Evolutionary conservation across 1,140 invertebrate genomes (phyloP), one percentile per base, ranked within the genome.

Genomic region (Anadara kagoshimensis): DNA sequence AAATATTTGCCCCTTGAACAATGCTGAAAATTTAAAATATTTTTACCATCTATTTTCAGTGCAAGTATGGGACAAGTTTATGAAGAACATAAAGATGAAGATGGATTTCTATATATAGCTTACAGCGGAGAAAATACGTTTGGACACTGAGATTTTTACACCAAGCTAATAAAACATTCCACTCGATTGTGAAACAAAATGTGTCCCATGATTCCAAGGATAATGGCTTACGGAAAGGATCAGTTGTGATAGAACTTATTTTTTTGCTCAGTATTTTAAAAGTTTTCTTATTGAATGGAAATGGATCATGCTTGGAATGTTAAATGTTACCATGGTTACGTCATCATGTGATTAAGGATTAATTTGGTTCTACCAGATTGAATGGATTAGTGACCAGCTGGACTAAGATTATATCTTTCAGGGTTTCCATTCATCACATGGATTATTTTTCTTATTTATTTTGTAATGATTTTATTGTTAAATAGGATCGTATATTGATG

Each of bases 71-170:
- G 90, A 5, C 86, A 90, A 75, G 82, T 91, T 3, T 91, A 91
- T 76, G 83, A 88, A 64, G 87, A 91, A 62, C 88, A 90, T 69
- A 88, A 88, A 73, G 90, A 91, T 79, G 88, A 90, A 62, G 91
- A 91, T 87, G 90, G 90, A 0, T 91, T 91, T 78, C 75, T 91
- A 12, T 91, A 91, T 72, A 85, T 91, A 44, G 87, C 87, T 26
- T 91, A 90, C 82, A 90, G 90, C 72, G 90, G 89, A 43, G 91
- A 91, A 69, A 90, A 89, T 76, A 89, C 88, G 24, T 90, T 90
- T 79, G 89, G 89, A 59, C 69, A 71, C 20, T 79, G 49, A 61
- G 66, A 59, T 36, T 36, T 36, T 3, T 36, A 7, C 7, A 36
- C 7, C n/a, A 36, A 36, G 29, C 7, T 36, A 64, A 43, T 26